A percentile compares a stretch with the other conserved stretches of the same genome.
Evolutionary conservation across 2,797 vertebrate genomes (phyloP).

Genomic region (Avahi laniger): DNA sequence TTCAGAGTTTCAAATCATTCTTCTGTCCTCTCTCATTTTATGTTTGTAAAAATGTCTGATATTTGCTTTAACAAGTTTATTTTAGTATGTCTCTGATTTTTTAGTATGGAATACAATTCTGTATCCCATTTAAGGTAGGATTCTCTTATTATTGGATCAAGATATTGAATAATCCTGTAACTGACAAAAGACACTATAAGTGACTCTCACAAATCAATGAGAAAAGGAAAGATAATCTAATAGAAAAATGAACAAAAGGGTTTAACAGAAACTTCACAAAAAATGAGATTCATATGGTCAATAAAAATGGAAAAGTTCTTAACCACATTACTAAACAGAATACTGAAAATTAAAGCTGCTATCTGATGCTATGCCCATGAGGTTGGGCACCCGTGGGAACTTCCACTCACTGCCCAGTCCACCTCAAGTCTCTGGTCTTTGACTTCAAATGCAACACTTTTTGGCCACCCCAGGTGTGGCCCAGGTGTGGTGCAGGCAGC

Average conservation of each 20-base stretch:
- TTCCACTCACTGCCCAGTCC: not conserved
- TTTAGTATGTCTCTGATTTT: not conserved
- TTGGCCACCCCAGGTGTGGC: not conserved
- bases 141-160: not conserved
- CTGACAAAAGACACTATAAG: not conserved
- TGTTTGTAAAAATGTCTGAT: not conserved
- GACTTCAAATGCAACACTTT: not conserved
- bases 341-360: not conserved
- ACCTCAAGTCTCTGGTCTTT: not conserved
- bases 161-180: not conserved
- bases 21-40: not conserved
- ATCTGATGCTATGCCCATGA: not conserved
- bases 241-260: not conserved
- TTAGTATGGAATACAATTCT: not conserved
- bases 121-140: not conserved
- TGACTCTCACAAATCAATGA: not conserved
- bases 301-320: not conserved
- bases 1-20: not conserved
- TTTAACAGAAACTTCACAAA: not conserved
- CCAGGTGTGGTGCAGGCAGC: not conserved
- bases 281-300: not conserved
- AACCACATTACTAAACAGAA: not conserved
- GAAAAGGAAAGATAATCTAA: not conserved
- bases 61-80: not conserved
- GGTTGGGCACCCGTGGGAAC: not conserved